Conservation (phyloP, 2,888 invertebrate species). For the Amblyjoppa proteus region DNA sequence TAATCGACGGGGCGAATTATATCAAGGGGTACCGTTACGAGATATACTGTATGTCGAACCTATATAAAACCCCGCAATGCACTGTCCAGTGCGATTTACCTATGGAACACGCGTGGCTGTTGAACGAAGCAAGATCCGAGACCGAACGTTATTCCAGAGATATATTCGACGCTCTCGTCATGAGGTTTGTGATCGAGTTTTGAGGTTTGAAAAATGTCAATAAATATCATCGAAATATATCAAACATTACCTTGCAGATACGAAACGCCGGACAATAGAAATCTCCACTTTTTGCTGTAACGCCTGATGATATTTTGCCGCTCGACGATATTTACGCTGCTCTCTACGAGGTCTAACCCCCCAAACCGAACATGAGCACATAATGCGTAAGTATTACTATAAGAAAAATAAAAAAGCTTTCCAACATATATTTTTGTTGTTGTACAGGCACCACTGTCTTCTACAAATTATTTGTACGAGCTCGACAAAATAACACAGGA, state of each 20-base stretch:
- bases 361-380: slow-evolving; percentile 97
- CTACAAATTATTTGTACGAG: slow-evolving; percentile 96
- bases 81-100: slow-evolving; percentile 93
- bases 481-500: slow-evolving; percentile 94
- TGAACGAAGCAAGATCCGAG: slow-evolving; percentile 87
- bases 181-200: slow-evolving; percentile 83
- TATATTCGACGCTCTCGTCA: slow-evolving; percentile 93
- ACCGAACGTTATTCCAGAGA: slow-evolving; percentile 88
- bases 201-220: not conserved
- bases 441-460: slow-evolving; percentile 92
- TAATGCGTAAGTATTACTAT: slow-evolving; percentile 90
- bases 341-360: slow-evolving; percentile 92
- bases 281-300: slow-evolving; percentile 90
- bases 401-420: slow-evolving; percentile 25
- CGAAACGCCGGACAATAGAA: slow-evolving; percentile 95
- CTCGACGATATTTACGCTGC: slow-evolving; percentile 89
- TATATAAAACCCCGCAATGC: slow-evolving; percentile 95
- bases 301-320: slow-evolving; percentile 90
- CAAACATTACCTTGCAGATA: slow-evolving; percentile 86
- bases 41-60: slow-evolving; percentile 96
- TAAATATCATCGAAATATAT: not conserved
- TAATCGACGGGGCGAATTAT: slow-evolving; percentile 97
- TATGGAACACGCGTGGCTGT: slow-evolving; percentile 90
- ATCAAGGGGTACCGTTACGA: slow-evolving; percentile 99
- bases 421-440: not conserved